phyloP scores from a whole-genome alignment of 2,888 invertebrate species.

The Gisinianus flammeolus region DNA sequence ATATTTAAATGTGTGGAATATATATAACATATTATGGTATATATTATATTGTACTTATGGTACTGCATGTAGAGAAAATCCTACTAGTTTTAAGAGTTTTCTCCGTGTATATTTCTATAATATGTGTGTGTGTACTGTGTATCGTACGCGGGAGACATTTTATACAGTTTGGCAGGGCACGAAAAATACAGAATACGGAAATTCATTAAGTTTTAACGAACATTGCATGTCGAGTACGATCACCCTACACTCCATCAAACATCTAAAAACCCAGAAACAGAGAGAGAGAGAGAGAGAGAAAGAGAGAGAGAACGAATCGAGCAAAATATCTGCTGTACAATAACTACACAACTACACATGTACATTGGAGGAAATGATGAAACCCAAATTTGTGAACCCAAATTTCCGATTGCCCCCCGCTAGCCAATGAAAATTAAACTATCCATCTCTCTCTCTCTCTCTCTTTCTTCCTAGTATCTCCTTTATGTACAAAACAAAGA shows the following conservation, averaged over 20 bases:
- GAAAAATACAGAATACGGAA: slow-evolving; percentile 46
- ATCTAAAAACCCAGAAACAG: no score
- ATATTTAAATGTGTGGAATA: no score
- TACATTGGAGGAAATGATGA: background rate
- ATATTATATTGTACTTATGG: no score
- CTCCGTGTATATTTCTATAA: no score
- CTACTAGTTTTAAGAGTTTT: no score
- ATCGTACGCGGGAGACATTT: no score
- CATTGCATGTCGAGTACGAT: slow-evolving; percentile 54
- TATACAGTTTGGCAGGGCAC: background rate
- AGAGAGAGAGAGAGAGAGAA: background rate
- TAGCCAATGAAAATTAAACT: slow-evolving; percentile 6
- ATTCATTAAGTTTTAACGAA: slow-evolving; percentile 54
- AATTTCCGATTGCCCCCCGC: slow-evolving; percentile 17
- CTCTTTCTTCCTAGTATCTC: background rate
- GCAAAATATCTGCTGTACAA: background rate
- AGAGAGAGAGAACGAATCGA: background rate
- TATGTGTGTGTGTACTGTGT: no score
- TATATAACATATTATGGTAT: no score
- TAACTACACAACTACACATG: background rate
- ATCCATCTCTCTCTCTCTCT: background rate
- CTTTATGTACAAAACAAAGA: background rate
- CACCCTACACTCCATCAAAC: slow-evolving; percentile 41
- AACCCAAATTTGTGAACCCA: background rate
- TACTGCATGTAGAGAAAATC: no score